Evolutionary conservation across 2,888 invertebrate species (phyloP), one percentile per base, ranked within the genome.

Genomic region (Lissonota sp.): DNA sequence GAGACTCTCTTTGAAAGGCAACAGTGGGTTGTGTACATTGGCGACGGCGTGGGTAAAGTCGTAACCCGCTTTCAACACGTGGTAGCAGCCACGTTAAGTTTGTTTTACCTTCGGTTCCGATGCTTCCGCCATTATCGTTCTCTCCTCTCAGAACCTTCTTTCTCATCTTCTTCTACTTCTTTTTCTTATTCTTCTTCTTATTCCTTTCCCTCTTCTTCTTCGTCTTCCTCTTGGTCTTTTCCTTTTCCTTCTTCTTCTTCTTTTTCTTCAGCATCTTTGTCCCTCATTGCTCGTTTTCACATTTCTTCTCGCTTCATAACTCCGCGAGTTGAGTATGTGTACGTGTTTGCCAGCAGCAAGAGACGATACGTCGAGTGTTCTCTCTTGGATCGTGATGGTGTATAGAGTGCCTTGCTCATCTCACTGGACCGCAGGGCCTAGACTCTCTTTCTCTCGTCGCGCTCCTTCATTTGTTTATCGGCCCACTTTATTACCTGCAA

Each of bases 401-500:
- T 26, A 26, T 26, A 46, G n/a, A 37, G 14, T 64, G 58, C 66
- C 55, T 62, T 69, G 67, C 73, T 62, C 76, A n/a, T 74, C 37
- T 75, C 60, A 58, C 55, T 58, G 44, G 53, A 81, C 76, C 81
- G 62, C 75, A 26, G 73, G 73, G 70, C 71, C 55, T 73, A 53
- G 67, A 55, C 73, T 72, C 81, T 71, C 53, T 37, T 44, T 72
- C 62, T 3, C 42, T 58, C 73, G 84, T 88, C 88, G 85, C 88
- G 87, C 87, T 91, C 87, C 88, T 91, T 90, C 89, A 91, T 91
- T 91, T 90, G 88, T 90, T 89, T 90, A 91, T 91, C 90, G 90
- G 88, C 87, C 85, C 87, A 85, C 89, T 90, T 90, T 90, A 91
- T 91, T 90, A 90, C 90, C 91, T 86, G 90, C 88, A 91, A 90